These are phyloP conservation scores for Xylocopa sonorina DNA, from an alignment of 1,140 invertebrate genomes.

Conservation along the genomic window DNA sequence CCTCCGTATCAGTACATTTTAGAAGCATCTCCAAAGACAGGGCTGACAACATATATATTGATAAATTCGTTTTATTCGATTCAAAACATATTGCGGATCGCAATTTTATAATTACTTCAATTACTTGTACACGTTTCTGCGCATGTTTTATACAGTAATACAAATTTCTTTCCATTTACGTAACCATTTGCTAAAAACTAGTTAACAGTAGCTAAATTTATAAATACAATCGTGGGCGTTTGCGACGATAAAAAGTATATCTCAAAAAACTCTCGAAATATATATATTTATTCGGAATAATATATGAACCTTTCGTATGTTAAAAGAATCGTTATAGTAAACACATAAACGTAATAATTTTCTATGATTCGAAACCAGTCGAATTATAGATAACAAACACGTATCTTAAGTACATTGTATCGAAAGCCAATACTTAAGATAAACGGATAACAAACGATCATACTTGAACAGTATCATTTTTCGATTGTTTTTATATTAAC, in stretches of 20 bases:
- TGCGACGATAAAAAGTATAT: background rate
- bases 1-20: conserved; percentile 3
- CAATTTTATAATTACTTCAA: background rate
- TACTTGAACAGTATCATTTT: background rate
- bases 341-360: conserved; percentile 4
- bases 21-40: conserved; percentile 8
- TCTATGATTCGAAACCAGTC: background rate
- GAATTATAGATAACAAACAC: conserved; percentile 4
- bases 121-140: background rate
- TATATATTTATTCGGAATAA: conserved; percentile 6
- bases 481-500: background rate
- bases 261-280: background rate
- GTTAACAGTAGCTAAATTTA: background rate
- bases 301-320: background rate
- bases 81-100: background rate
- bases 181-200: conserved; percentile 7
- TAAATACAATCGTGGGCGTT: background rate
- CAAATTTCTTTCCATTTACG: background rate
- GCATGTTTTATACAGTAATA: background rate
- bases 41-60: conserved; percentile 13
- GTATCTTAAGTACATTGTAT: conserved; percentile 13
- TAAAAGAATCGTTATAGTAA: background rate
- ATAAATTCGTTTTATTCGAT: background rate
- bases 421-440: conserved; percentile 21
- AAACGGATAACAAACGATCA: background rate